Evolutionary conservation across 2,888 invertebrate genomes (phyloP), one percentile per base, ranked within the genome.

Genomic region (Ctenicera cuprea): DNA sequence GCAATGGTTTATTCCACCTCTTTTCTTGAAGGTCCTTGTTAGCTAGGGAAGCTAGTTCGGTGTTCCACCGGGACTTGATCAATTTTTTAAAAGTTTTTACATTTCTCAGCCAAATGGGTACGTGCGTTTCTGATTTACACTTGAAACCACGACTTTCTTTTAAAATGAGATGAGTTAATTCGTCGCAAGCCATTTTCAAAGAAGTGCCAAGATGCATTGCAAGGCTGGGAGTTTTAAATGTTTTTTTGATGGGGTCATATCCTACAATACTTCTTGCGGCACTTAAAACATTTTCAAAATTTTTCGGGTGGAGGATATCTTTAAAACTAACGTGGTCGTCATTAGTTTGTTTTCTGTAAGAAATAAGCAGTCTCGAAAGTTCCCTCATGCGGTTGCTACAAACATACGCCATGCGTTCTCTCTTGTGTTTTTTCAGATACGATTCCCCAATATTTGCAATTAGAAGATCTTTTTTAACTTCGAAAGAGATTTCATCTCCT

Each of bases 331-430:
- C n/a, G 2, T 38, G 1, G 3, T 38, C n/a, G 7, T 38, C 11
- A 3, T 38, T 3, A 2, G 7, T 11, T 4, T 4, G 2, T 38
- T 38, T 1, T 45, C 76, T 45, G 61, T 73, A 77, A 33, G 14
- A 20, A 48, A 77, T 76, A 43, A 80, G 50, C 43, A 80, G 59
- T 22, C 79, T 59, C 8, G 77, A 69, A 12, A 80, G 73, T 69
- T 79, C 79, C 43, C 78, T 30, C 79, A 80, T 80, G 43, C 73
- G 43, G 52, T 71, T 79, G 62, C 79, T 80, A 52, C 76, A 78
- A 12, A 73, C 68, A 74, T 78, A 80, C 20, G 57, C 70, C 68
- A 74, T 78, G 5, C 73, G 74, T 64, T 79, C 78, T 37, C 74
- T 76, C 65, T 71, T 77, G 52, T 80, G 80, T 71, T 76, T 76